phyloP scores from a whole-genome alignment of 1,140 invertebrate species.

The Ctenoplectra terminalis region DNA sequence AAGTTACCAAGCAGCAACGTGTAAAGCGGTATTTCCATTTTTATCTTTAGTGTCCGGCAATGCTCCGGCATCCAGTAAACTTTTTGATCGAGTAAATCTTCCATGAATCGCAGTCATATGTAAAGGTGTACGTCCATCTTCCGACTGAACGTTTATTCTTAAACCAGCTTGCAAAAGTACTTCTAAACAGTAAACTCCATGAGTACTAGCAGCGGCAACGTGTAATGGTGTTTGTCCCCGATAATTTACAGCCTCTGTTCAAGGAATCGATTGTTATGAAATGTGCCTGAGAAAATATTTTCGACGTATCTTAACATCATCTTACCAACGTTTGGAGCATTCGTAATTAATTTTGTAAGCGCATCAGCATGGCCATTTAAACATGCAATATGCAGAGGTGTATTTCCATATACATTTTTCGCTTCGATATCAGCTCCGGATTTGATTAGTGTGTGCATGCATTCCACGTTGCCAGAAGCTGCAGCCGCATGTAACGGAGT shows the following conservation, averaged over 20 bases:
- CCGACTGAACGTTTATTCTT: slow-evolving; percentile 84
- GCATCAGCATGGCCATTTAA: slow-evolving; percentile 85
- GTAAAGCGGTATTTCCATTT: slow-evolving; percentile 84
- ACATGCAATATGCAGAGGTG: slow-evolving; percentile 86
- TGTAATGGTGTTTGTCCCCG: slow-evolving; percentile 86
- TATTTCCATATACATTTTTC: slow-evolving; percentile 85
- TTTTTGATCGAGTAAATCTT: slow-evolving; percentile 86
- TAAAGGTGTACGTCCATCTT: slow-evolving; percentile 86
- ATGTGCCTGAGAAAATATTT: not conserved
- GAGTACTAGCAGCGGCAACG: slow-evolving; percentile 85
- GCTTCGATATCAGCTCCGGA: slow-evolving; percentile 85
- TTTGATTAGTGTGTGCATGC: slow-evolving; percentile 83
- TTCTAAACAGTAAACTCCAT: slow-evolving; percentile 86
- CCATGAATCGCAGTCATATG: slow-evolving; percentile 88
- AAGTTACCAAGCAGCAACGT: slow-evolving; percentile 83
- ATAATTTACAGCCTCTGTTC: slow-evolving; percentile 78
- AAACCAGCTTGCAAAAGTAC: slow-evolving; percentile 83
- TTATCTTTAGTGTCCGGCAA: slow-evolving; percentile 82
- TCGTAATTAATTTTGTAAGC: slow-evolving; percentile 79
- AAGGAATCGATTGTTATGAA: slow-evolving; percentile 18
- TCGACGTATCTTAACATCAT: not conserved
- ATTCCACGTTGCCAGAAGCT: slow-evolving; percentile 84
- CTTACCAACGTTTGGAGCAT: slow-evolving; percentile 58
- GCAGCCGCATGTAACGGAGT: slow-evolving; percentile 87
- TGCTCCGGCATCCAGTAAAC: slow-evolving; percentile 83